Conservation (phyloP, 2,888 invertebrate genomes). For the Dolichomitus sp. region DNA sequence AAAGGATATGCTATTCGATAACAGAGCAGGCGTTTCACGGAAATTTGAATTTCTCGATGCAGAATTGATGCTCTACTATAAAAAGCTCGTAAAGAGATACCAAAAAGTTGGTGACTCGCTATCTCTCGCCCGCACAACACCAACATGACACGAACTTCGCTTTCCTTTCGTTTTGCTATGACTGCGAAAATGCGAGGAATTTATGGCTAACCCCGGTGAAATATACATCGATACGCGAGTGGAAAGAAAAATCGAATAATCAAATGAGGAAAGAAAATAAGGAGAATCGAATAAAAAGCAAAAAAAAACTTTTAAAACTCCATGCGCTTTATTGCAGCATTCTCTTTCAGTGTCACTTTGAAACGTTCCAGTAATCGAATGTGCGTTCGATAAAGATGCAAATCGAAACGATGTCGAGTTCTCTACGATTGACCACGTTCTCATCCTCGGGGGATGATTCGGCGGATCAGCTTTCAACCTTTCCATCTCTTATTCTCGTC, state of each 20-base stretch:
- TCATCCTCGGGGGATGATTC: background rate
- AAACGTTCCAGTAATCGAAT: constrained; percentile 66
- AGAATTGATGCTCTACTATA: background rate
- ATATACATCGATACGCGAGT: background rate
- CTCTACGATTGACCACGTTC: constrained; percentile 22
- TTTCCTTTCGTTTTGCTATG: background rate
- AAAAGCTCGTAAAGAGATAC: background rate
- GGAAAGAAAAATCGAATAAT: background rate
- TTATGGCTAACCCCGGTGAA: background rate
- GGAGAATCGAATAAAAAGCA: background rate
- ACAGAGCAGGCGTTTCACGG: background rate
- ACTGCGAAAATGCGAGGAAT: background rate
- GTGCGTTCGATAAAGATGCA: constrained; percentile 74
- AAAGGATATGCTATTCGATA: too few species aligned
- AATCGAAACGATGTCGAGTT: constrained; percentile 60
- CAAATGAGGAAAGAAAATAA: background rate
- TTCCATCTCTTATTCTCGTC: background rate
- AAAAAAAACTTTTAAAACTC: background rate
- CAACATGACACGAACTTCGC: too few species aligned
- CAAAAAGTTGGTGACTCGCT: background rate
- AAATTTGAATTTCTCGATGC: background rate
- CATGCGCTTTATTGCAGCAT: background rate
- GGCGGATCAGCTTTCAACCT: background rate
- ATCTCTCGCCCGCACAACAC: too few species aligned
- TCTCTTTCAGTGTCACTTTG: constrained; percentile 29